A percentile compares a stretch with the other conserved stretches of the same genome.
Evolutionary conservation across 2,113 vertebrate species (phyloP).

Genomic region (Nibea albiflora): DNA sequence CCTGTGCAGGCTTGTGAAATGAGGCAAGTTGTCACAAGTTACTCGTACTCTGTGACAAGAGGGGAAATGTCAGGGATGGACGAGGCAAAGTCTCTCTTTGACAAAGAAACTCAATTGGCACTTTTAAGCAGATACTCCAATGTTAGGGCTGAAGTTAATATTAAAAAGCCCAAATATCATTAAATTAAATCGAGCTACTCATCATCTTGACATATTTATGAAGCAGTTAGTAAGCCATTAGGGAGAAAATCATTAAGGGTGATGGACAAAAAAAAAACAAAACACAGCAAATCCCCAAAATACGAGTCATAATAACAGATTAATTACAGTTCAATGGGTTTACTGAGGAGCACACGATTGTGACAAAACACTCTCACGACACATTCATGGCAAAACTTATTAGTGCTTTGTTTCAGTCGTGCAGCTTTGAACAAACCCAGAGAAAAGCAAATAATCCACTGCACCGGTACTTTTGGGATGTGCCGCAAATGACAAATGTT

Average conservation of each 20-base stretch:
- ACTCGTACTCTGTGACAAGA: constrained; percentile 72
- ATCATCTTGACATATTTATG: constrained; percentile 43
- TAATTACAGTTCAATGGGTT: constrained; percentile 23
- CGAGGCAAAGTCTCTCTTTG: constrained; percentile 52
- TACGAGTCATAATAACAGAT: constrained; percentile 24
- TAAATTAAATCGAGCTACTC: constrained; percentile 12
- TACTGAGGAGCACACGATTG: constrained; percentile 8
- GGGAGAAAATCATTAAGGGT: constrained; percentile 17
- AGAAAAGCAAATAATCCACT: constrained; percentile 28
- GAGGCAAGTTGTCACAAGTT: constrained; percentile 72
- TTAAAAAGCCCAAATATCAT: constrained; percentile 16
- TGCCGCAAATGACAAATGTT: constrained; percentile 39
- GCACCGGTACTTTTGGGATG: constrained; percentile 41
- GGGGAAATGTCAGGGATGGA: constrained; percentile 56
- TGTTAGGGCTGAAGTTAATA: background rate
- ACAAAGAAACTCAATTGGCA: constrained; percentile 20
- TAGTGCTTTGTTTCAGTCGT: constrained; percentile 3
- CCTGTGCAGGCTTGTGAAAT: constrained; percentile 61
- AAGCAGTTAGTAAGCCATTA: constrained; percentile 42
- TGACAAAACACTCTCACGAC: constrained; percentile 25
- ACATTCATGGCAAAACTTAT: background rate
- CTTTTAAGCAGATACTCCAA: constrained; percentile 19
- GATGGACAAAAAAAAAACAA: constrained; percentile 26
- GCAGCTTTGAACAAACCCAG: constrained; percentile 31
- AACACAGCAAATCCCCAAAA: constrained; percentile 41